phyloP scores from a whole-genome alignment of 2,113 vertebrate genomes.

The Hirundichthys speculiger region DNA sequence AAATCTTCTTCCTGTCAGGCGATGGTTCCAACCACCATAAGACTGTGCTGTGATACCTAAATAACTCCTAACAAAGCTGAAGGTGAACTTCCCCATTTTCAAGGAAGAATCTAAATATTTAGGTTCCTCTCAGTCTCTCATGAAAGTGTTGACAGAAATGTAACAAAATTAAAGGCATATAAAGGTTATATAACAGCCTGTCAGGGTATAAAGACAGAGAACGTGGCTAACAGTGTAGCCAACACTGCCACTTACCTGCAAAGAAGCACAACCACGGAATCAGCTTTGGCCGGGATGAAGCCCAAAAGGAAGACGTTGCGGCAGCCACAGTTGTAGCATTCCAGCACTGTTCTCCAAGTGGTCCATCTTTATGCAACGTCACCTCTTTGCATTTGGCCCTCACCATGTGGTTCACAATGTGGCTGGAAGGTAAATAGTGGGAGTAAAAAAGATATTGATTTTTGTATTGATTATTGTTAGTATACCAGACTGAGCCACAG shows the following conservation, averaged over 20 bases:
- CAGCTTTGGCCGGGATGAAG: conserved; percentile 98
- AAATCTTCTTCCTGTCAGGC: too few relatives aligned
- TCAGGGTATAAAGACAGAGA: neutral
- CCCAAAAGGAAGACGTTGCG: conserved; percentile 97
- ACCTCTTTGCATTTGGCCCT: conserved; percentile 99
- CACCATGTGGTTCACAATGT: conserved; percentile 98
- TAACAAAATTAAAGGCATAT: neutral
- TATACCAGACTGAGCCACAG: neutral
- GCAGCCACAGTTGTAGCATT: conserved; percentile 98
- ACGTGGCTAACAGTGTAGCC: too few relatives aligned
- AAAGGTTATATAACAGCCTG: neutral
- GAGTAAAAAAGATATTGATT: conserved; percentile 1
- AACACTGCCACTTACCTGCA: conserved; percentile 85
- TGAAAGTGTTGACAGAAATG: neutral
- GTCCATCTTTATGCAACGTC: conserved; percentile 97
- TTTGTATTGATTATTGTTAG: neutral
- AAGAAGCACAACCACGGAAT: conserved; percentile 95
- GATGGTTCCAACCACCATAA: too few relatives aligned
- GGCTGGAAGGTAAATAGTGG: conserved; percentile 76
- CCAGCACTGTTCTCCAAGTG: conserved; percentile 95
- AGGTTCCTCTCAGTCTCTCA: neutral
- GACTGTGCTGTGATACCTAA: neutral
- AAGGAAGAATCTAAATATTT: neutral
- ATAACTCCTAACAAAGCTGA: neutral
- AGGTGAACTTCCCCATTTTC: neutral